Percentiles rank a stretch among this genome's conserved stretches.
phyloP scores from a whole-genome alignment of 2,797 vertebrate species.

The Molossus molossus region DNA sequence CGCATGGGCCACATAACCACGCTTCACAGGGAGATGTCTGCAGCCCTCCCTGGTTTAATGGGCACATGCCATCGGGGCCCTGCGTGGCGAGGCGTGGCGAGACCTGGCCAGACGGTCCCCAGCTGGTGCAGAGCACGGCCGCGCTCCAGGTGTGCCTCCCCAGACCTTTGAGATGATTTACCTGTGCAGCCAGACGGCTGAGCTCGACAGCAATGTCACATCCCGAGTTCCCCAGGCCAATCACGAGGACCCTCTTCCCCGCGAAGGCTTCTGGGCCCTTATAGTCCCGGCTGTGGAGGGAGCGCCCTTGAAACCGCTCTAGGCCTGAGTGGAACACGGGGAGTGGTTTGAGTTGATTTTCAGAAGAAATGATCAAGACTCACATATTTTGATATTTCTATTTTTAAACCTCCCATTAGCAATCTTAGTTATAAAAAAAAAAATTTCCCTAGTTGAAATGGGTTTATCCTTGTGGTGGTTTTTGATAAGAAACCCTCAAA shows the following conservation, averaged over 20 bases:
- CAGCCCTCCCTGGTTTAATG: background rate
- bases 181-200: conserved; percentile 91
- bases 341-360: conserved; percentile 33
- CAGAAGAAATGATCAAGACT: conserved; percentile 20
- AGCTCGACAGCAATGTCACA: conserved; percentile 94
- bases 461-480: background rate
- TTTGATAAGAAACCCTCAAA: background rate
- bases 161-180: conserved; percentile 57
- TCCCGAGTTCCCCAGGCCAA: conserved; percentile 93
- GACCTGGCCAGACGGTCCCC: background rate
- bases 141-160: background rate
- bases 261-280: conserved; percentile 90
- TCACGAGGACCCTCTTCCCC: conserved; percentile 93
- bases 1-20: background rate
- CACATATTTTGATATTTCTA: background rate
- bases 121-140: background rate
- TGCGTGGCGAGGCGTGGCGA: background rate
- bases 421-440: background rate
- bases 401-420: background rate
- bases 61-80: background rate
- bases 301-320: conserved; percentile 91
- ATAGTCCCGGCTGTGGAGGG: conserved; percentile 93
- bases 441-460: background rate
- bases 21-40: background rate
- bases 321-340: conserved; percentile 88